Base-by-base conservation (phyloP, 2,888 invertebrate genomes). In the Volucella zonaria region DNA sequence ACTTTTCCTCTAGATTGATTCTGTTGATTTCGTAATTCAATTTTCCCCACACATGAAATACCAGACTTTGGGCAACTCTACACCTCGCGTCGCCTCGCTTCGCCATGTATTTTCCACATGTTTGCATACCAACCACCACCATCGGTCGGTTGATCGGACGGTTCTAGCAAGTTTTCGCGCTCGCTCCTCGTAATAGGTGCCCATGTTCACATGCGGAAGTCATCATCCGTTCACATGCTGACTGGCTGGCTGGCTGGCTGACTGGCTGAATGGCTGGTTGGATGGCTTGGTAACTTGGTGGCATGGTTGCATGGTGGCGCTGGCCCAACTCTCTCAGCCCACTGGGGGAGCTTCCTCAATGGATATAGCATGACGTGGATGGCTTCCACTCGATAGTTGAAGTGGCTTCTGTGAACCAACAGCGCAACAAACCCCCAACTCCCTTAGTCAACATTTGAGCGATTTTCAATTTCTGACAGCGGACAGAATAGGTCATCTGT, bases 401-500 rank as follows among this genome's bases (percentile, higher is more conserved):
- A 83, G 80, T 83, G 83, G 80, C 80, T 83, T 80, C 75, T 70
- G 79, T 73, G 78, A 62, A 56, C 52, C 15, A 45, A 59, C 54
- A 56, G 47, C 51, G 15, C 43, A 43, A 42, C 38, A 12, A 42
- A 10, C 10, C 47, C 40, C 49, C 45, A 12, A 9, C 38, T n/a
- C 14, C 11, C 49, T 12, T 11, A n/a, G 11, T 43, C 75, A 56
- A 56, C 61, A 76, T 81, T 81, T 81, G 85, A 81, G 73, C 85
- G 85, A 85, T 85, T 85, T 85, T 85, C 81, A 85, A 85, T 85
- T 80, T 85, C 85, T 85, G 85, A 85, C 85, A 85, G 77, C 85
- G 68, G 61, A 85, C 81, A 82, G 85, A 81, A 85, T 59, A 73
- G 81, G 81, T 85, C 85, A 85, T 85, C 76, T 81, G 85, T 85